Evolutionary conservation across 2,113 vertebrate species (phyloP), one percentile per base, ranked within the genome.

Genomic region (Pseudonaja textilis): DNA sequence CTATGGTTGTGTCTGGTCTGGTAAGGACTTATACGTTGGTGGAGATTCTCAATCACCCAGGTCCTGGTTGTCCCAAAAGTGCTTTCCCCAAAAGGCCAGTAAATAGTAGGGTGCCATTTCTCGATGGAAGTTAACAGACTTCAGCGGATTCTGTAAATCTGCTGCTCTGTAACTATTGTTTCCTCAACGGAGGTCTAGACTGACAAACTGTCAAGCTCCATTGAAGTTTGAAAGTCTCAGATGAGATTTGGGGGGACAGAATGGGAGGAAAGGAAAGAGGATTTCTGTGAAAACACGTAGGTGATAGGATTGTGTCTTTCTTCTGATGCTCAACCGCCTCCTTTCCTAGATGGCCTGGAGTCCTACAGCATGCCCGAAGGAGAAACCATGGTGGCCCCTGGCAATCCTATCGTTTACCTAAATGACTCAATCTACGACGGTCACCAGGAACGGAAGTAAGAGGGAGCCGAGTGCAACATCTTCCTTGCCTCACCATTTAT

Each of bases 341-440:
- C 42, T 95, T 88, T 96, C 57, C 96, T 91, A 99, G 99, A 99
- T 85, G 99, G 98, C 2, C 97, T 99, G 96, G 98, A 97, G 54
- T 98, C 98, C 29, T 99, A 99, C 96, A 98, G 96, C 90, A 97
- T 98, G 86, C 98, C 99, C 0, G 98, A 98, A 95, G 99, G 99
- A 89, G 98, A 98, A 96, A 97, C 97, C 64, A 98, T 98, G 97
- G 96, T 97, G 64, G 97, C 96, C 29, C 98, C 98, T 1, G 98
- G 98, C 56, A 97, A 95, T 90, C 96, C 98, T 88, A 96, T 97
- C 1, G 97, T 97, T 95, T 98, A 97, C 93, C 97, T 99, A 95
- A 99, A 99, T 45, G 99, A 99, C 96, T 99, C 98, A 14, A 99
- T 98, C 5, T 99, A 99, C 0, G 99, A 99, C 88, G 99, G 99